phyloP scores from a whole-genome alignment of 2,797 vertebrate genomes.

The Myripristis jacobus region DNA sequence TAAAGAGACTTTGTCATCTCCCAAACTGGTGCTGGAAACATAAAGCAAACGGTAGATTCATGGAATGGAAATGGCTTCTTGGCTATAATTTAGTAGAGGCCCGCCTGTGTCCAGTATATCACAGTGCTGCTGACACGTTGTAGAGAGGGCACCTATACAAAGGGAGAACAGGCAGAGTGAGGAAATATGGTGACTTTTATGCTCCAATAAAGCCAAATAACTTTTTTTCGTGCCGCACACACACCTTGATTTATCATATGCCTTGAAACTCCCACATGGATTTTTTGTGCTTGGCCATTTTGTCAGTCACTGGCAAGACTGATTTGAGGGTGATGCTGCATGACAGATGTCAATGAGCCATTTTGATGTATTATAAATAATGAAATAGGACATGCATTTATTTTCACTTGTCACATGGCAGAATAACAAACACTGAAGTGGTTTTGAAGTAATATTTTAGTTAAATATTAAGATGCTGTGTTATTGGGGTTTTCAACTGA shows the following conservation, averaged over 20 bases:
- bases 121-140: slow-evolving; percentile 6
- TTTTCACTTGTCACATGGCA: no score
- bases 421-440: no score
- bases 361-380: no score
- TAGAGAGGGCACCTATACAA: neutral
- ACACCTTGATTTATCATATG: neutral
- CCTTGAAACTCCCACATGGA: neutral
- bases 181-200: slow-evolving; percentile 2
- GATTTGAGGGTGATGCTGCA: neutral
- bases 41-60: slow-evolving; percentile 10
- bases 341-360: no score
- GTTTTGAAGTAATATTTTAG: no score
- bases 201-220: neutral
- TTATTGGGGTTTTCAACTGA: no score
- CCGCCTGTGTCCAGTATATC: neutral
- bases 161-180: slow-evolving; percentile 1
- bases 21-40: neutral
- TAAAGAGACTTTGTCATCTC: slow-evolving; percentile 22
- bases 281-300: neutral
- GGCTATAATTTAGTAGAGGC: neutral
- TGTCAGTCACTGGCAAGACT: neutral
- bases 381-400: no score
- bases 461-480: no score
- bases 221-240: neutral
- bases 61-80: slow-evolving; percentile 18